These are phyloP conservation scores for Falco peregrinus DNA, from an alignment of 2,797 vertebrate genomes.

Conservation along the genomic window DNA sequence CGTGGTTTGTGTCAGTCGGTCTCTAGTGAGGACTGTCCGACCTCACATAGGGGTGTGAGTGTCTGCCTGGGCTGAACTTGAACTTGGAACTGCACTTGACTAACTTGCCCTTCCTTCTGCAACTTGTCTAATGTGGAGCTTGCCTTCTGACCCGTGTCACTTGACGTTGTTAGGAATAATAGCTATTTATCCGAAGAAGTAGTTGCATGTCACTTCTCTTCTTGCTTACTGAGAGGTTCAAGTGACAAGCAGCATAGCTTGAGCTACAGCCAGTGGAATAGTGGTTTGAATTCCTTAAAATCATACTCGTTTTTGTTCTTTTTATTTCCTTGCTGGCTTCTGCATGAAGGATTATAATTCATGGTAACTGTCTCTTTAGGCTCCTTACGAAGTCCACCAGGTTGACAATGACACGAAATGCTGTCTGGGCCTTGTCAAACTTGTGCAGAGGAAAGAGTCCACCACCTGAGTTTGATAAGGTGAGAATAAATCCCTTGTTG, in stretches of 20 bases:
- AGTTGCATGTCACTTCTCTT: neutral
- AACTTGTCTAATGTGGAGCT: neutral
- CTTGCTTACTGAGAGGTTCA: neutral
- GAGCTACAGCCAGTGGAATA: neutral
- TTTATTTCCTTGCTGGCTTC: neutral
- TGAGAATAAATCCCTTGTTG: slow-evolving; percentile 41
- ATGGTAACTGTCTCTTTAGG: slow-evolving; percentile 69
- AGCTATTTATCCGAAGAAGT: neutral
- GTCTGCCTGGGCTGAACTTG: neutral
- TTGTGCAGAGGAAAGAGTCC: slow-evolving; percentile 98
- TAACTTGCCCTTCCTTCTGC: neutral
- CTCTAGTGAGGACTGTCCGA: neutral
- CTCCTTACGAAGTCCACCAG: slow-evolving; percentile 95
- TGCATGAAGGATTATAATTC: neutral
- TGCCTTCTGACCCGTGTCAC: neutral
- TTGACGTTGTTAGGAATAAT: neutral
- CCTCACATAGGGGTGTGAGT: neutral
- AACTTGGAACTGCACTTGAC: neutral
- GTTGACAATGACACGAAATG: slow-evolving; percentile 97
- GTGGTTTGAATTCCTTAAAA: neutral
- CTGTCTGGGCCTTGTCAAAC: slow-evolving; percentile 98
- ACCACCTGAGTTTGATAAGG: slow-evolving; percentile 96
- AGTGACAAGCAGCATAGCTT: neutral
- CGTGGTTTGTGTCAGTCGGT: neutral
- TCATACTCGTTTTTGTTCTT: neutral